These are phyloP conservation scores for Phylloscopus whistleri DNA, from an alignment of 2,113 vertebrate genomes.

Conservation along the genomic window DNA sequence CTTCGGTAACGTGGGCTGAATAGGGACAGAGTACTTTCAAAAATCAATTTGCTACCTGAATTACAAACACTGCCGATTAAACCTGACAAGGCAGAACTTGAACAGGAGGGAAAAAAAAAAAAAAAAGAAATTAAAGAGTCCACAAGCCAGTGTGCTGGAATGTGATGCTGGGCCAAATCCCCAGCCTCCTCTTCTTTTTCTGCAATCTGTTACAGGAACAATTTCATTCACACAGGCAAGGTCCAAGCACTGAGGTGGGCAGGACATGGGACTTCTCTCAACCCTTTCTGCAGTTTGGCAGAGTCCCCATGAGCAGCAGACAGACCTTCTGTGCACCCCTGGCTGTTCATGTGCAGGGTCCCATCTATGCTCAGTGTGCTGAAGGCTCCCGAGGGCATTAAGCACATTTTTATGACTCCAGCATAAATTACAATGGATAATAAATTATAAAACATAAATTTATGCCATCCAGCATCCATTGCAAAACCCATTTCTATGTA, in stretches of 20 bases:
- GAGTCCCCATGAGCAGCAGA: neutral
- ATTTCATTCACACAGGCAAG: neutral
- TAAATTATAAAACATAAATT: neutral
- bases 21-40: constrained; percentile 70
- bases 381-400: neutral
- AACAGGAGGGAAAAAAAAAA: neutral
- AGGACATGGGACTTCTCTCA: neutral
- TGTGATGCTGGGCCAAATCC: neutral
- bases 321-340: neutral
- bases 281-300: neutral
- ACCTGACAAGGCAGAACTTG: constrained; percentile 66
- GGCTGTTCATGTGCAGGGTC: neutral
- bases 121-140: neutral
- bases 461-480: neutral
- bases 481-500: neutral
- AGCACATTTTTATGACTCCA: neutral
- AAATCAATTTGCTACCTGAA: constrained; percentile 79
- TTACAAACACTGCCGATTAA: constrained; percentile 69
- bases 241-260: neutral
- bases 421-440: neutral
- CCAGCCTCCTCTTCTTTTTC: neutral
- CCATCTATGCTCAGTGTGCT: neutral
- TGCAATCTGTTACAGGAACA: neutral
- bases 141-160: neutral
- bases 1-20: constrained; percentile 63